phyloP scores from a whole-genome alignment of 2,888 invertebrate genomes.

The Acleris laterana region DNA sequence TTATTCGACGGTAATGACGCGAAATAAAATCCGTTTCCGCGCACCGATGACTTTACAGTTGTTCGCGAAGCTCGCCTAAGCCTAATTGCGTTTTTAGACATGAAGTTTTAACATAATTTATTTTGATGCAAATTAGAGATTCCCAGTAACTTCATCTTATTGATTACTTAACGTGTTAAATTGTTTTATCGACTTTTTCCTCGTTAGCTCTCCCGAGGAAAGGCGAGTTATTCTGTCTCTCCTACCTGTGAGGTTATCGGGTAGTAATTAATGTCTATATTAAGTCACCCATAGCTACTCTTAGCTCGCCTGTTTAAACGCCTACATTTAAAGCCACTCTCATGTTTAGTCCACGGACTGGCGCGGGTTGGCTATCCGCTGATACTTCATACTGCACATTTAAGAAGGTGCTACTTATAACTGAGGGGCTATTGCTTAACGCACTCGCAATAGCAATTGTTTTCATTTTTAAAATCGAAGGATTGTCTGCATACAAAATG shows the following conservation, averaged over 20 bases:
- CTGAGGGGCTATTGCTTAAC: too few relatives aligned
- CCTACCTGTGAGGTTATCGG: slow-evolving; percentile 30
- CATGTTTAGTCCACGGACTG: slow-evolving; percentile 5
- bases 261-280: slow-evolving; percentile 32
- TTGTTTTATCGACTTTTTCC: too few relatives aligned
- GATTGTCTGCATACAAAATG: too few relatives aligned
- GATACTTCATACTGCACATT: too few relatives aligned
- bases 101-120: neutral
- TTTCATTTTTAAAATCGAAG: too few relatives aligned
- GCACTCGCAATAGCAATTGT: too few relatives aligned
- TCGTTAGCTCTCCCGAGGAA: neutral
- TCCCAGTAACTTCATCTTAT: neutral
- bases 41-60: slow-evolving; percentile 12
- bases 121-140: neutral
- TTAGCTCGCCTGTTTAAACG: slow-evolving; percentile 31
- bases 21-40: slow-evolving; percentile 21
- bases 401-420: too few relatives aligned
- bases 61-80: slow-evolving; percentile 17
- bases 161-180: too few relatives aligned
- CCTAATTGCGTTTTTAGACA: slow-evolving; percentile 1
- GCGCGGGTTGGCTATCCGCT: neutral
- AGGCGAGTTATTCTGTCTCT: neutral
- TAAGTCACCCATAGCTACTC: slow-evolving; percentile 20
- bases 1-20: slow-evolving; percentile 22
- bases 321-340: slow-evolving; percentile 15